Evolutionary conservation across 2,113 vertebrate genomes (phyloP).

Genomic region (Rhegmatorhina hoffmannsi): DNA sequence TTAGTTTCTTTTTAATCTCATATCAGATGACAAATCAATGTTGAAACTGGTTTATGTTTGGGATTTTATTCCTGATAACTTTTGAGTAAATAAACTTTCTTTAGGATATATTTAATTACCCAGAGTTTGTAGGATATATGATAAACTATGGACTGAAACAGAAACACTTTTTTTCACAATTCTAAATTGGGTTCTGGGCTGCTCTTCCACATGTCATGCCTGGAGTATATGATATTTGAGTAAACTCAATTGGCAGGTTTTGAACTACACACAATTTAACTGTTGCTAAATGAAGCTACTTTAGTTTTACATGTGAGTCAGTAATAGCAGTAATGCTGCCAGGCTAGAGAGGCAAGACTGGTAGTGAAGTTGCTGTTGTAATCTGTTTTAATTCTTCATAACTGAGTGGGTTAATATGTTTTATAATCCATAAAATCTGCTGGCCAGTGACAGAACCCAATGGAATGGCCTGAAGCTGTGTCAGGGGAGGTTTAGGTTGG

Average conservation of each 20-base stretch:
- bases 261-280: not conserved
- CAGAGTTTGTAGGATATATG: not conserved
- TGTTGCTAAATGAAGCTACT: not conserved
- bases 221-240: not conserved
- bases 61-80: not conserved
- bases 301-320: not conserved
- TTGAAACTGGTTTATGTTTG: not conserved
- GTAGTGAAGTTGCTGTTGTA: not conserved
- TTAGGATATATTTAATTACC: not conserved
- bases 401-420: not conserved
- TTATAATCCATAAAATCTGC: not conserved
- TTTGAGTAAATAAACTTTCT: not conserved
- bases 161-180: not conserved
- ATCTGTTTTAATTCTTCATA: not conserved
- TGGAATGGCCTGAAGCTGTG: not conserved
- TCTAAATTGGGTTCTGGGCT: not conserved
- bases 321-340: not conserved
- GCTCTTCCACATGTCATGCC: not conserved
- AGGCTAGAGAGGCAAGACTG: not conserved
- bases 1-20: not conserved
- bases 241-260: not conserved
- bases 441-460: not conserved
- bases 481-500: not conserved
- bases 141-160: not conserved
- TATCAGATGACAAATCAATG: not conserved